Evolutionary conservation across 2,888 invertebrate species (phyloP), one percentile per base, ranked within the genome.

Genomic region (Netelia inedita): DNA sequence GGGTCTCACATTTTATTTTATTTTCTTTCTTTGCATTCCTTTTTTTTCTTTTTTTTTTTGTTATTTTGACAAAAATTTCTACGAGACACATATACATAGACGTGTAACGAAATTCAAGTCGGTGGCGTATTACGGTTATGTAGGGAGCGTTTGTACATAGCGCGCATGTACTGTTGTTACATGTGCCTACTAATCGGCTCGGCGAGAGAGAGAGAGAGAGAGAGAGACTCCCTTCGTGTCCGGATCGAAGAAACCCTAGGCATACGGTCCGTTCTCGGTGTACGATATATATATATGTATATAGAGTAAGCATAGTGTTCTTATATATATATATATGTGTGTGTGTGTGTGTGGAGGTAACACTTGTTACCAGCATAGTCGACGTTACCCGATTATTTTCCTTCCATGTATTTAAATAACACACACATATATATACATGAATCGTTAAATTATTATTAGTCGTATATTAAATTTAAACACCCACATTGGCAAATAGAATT

Each of bases 161-260:
- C 23, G 41, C 16, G 19, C 43, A 65, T 71, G 65, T 75, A 61
- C 35, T 28, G 28, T 63, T 76, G 57, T 79, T 72, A 66, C 63
- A 72, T 53, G 57, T 66, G 46, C 57, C 21, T 46, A 41, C 79
- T 85, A 82, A 85, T 83, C 82, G 82, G 82, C 80, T 80, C 73
- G 72, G 68, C 19, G 61, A 57, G 9, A 19, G 16, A 5, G 46
- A 46, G 46, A 57, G 41, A 50, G 28, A 57, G 19, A 16, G n/a
- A n/a, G 46, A 46, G 46, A 55, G 35, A 50, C 75, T 82, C 75
- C 76, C 71, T 78, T 63, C 73, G 46, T 14, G 66, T 28, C 23
- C 75, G 78, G 76, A 82, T 78, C 85, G 85, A 79, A 66, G 85
- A 85, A 85, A 85, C 85, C 85, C 71, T 82, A 82, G 74, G 65